Conservation (phyloP, 2,888 invertebrate genomes). For the Drosophila robusta region DNA sequence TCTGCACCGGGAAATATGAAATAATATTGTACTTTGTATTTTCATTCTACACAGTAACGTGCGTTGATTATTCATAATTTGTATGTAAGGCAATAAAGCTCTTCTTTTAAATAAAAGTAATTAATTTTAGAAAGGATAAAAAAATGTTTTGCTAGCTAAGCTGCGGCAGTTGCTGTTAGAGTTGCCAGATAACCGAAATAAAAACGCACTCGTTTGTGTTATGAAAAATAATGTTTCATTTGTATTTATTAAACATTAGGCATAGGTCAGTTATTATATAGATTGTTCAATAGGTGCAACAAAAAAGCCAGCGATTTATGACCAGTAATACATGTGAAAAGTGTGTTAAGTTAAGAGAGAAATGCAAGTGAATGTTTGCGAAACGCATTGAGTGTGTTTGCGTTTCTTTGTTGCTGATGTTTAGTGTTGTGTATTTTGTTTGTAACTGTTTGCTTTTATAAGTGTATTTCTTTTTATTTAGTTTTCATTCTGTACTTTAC, state of each 20-base stretch:
- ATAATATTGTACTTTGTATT: too few relatives aligned
- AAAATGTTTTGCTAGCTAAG: too few relatives aligned
- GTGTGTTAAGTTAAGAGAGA: conserved; percentile 59
- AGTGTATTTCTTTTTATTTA: conserved; percentile 23
- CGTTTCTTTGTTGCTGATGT: conserved; percentile 34
- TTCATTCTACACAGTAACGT: too few relatives aligned
- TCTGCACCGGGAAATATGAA: too few relatives aligned
- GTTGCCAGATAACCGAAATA: conserved; percentile 1
- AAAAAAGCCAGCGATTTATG: conserved; percentile 46
- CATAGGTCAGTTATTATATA: conserved; percentile 61
- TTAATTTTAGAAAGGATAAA: too few relatives aligned
- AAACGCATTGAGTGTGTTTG: conserved; percentile 34
- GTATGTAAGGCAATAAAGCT: too few relatives aligned
- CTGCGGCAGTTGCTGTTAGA: not conserved
- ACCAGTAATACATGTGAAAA: conserved; percentile 65
- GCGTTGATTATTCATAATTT: too few relatives aligned
- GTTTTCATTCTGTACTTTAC: conserved; percentile 66
- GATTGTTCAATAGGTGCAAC: conserved; percentile 50
- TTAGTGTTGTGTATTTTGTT: conserved; percentile 29
- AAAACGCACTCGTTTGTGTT: conserved; percentile 25
- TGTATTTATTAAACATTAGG: conserved; percentile 60
- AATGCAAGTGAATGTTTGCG: conserved; percentile 59
- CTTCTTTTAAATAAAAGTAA: too few relatives aligned
- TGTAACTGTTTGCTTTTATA: conserved; percentile 21
- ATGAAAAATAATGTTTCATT: conserved; percentile 46